Conservation (phyloP, 2,888 invertebrate species). For the Hyalella azteca region DNA sequence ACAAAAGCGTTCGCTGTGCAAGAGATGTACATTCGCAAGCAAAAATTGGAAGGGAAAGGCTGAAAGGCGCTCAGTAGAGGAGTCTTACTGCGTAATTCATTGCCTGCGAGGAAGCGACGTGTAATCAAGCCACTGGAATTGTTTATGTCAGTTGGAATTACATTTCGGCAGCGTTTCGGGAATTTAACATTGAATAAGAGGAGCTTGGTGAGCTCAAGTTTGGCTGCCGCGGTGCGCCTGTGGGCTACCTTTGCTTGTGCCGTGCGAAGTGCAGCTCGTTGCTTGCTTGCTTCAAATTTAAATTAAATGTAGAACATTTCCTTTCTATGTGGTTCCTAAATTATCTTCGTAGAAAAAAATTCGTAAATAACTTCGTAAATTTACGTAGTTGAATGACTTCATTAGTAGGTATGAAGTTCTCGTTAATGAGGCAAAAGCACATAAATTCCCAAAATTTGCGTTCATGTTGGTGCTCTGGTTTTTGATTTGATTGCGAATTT, state of each 20-base stretch:
- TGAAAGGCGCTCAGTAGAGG: constrained; percentile 4
- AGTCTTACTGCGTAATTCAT: constrained; percentile 35
- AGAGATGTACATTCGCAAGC: background rate
- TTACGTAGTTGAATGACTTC: too few species aligned
- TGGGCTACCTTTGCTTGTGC: background rate
- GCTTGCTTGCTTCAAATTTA: too few species aligned
- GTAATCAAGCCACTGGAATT: constrained; percentile 37
- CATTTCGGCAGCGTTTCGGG: constrained; percentile 34
- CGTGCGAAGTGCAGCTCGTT: too few species aligned
- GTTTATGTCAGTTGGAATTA: constrained; percentile 37
- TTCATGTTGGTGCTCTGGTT: too few species aligned
- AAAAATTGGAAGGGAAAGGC: constrained; percentile 7
- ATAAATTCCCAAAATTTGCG: too few species aligned
- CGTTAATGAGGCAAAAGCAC: too few species aligned
- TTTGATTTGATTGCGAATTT: too few species aligned
- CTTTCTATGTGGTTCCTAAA: too few species aligned
- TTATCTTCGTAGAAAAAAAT: too few species aligned
- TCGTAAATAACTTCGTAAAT: too few species aligned
- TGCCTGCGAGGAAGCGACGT: constrained; percentile 36
- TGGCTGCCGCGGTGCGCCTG: background rate
- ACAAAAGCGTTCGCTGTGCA: background rate
- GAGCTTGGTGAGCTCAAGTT: background rate
- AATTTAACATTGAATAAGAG: constrained; percentile 36
- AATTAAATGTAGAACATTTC: too few species aligned
- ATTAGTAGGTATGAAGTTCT: too few species aligned